Percentiles rank a stretch among this genome's conserved stretches.
Conservation (phyloP, 2,888 invertebrate genomes). For the Phaedon cochleariae region DNA sequence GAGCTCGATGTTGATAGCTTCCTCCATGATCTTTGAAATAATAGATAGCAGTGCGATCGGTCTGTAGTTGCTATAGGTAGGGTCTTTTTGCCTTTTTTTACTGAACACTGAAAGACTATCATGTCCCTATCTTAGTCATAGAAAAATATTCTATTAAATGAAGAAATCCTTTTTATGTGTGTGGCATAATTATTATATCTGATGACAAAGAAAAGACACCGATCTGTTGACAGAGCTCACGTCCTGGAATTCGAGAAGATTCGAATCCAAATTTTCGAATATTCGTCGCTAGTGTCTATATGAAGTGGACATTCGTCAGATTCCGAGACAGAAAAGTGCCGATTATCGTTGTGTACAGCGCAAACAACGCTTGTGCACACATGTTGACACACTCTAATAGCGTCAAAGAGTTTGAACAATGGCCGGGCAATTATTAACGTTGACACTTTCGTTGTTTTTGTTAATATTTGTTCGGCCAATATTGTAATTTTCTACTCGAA, state of each 20-base stretch:
- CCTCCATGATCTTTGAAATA: too few species aligned
- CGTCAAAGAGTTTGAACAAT: conserved; percentile 53
- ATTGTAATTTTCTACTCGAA: conserved; percentile 25
- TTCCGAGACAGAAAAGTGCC: conserved; percentile 39
- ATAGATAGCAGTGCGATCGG: too few species aligned
- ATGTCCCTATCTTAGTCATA: too few species aligned
- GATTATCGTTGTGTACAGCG: conserved; percentile 41
- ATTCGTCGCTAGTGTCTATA: conserved; percentile 38
- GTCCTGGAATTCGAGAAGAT: background rate
- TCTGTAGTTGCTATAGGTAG: too few species aligned
- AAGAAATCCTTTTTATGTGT: too few species aligned
- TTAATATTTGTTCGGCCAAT: conserved; percentile 38
- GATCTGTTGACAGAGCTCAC: background rate
- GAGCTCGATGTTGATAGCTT: too few species aligned
- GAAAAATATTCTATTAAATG: too few species aligned
- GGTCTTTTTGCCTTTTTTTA: too few species aligned
- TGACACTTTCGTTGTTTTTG: conserved; percentile 49
- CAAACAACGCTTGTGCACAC: conserved; percentile 45
- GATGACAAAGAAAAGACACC: background rate
- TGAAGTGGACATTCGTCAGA: conserved; percentile 45
- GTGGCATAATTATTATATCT: too few species aligned
- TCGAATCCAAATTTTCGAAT: conserved; percentile 19
- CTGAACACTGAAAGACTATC: too few species aligned
- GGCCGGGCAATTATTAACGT: conserved; percentile 27
- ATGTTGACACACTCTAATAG: conserved; percentile 50